Conservation (phyloP, 2,888 invertebrate species). For the Teinopalpus imperialis region DNA sequence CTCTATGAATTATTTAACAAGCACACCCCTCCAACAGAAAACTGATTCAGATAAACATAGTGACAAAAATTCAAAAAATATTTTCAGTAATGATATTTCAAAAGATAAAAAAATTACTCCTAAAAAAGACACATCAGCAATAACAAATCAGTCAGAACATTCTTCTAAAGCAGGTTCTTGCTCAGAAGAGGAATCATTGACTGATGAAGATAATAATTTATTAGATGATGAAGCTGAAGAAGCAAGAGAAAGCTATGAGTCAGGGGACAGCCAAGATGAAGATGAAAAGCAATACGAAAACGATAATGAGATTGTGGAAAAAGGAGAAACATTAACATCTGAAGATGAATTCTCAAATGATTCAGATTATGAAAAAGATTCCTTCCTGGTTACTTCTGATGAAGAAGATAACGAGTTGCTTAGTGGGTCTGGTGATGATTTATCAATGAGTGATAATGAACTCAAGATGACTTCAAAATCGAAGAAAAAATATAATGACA, state of each 20-base stretch:
- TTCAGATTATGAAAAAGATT: constrained; percentile 74
- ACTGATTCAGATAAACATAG: neutral
- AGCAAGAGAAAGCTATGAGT: constrained; percentile 67
- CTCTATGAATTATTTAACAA: constrained; percentile 54
- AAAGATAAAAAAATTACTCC: constrained; percentile 26
- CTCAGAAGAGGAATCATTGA: constrained; percentile 32
- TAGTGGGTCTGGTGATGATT: constrained; percentile 69
- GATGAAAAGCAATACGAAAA: constrained; percentile 70
- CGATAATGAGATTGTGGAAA: constrained; percentile 72
- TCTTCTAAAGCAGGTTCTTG: constrained; percentile 29
- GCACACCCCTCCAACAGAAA: constrained; percentile 66
- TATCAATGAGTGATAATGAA: constrained; percentile 69
- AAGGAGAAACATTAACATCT: constrained; percentile 78
- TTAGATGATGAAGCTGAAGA: constrained; percentile 64
- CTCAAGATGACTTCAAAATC: constrained; percentile 65
- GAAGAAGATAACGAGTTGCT: constrained; percentile 66
- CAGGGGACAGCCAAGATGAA: constrained; percentile 74
- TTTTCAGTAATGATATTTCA: constrained; percentile 22
- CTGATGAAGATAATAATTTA: constrained; percentile 40
- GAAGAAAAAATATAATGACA: constrained; percentile 66
- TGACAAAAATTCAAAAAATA: constrained; percentile 27
- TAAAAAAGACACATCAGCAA: constrained; percentile 28
- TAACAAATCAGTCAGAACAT: constrained; percentile 29
- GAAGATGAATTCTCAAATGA: constrained; percentile 67
- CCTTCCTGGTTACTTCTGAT: constrained; percentile 79